A percentile compares a stretch with the other conserved stretches of the same genome.
Conservation (phyloP, 1,140 invertebrate species). For the Listronotus oregonensis region DNA sequence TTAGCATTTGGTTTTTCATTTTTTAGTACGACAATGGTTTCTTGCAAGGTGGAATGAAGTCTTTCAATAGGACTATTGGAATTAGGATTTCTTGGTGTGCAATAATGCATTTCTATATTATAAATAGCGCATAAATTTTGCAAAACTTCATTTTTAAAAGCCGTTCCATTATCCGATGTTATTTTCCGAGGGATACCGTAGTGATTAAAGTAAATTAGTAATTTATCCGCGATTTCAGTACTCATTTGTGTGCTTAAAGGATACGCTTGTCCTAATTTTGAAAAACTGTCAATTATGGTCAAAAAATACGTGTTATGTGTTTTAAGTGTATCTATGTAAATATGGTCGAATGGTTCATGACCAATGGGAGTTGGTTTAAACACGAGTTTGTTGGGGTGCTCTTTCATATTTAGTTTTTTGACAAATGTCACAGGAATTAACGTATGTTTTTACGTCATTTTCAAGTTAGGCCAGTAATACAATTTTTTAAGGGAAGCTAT, state of each 20-base stretch:
- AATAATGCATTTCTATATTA: conserved; percentile 8
- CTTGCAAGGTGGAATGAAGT: too few relatives aligned
- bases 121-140: neutral
- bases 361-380: neutral
- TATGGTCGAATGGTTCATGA: neutral
- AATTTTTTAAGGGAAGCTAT: neutral
- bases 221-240: too few relatives aligned
- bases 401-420: conserved; percentile 3
- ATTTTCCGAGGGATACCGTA: too few relatives aligned
- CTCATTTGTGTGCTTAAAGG: too few relatives aligned
- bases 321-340: too few relatives aligned
- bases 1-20: too few relatives aligned
- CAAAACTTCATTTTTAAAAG: neutral
- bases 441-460: neutral
- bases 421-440: neutral
- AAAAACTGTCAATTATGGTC: too few relatives aligned
- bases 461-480: conserved; percentile 49
- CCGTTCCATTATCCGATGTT: too few relatives aligned
- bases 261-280: too few relatives aligned
- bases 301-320: too few relatives aligned
- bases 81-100: conserved; percentile 1
- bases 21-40: too few relatives aligned
- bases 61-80: neutral
- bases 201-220: too few relatives aligned
- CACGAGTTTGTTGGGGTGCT: neutral